Percentiles rank a stretch among this genome's conserved stretches.
Evolutionary conservation across 23 tunicate species (phyloP).

Genomic region (Ascidia mentula): DNA sequence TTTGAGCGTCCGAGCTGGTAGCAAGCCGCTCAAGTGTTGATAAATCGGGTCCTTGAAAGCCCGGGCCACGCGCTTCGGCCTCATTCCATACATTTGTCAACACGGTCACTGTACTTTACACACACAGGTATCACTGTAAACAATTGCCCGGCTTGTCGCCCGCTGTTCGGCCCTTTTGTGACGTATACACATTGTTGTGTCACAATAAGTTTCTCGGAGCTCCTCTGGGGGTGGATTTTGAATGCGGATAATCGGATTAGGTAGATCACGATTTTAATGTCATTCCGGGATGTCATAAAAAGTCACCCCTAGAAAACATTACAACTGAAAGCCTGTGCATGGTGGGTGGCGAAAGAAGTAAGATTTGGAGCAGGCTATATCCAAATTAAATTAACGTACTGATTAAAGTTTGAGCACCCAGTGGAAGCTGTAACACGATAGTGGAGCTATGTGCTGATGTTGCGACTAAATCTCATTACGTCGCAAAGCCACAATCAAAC

Average conservation of each 20-base stretch:
- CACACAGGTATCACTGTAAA: constrained; percentile 12
- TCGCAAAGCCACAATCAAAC: background rate
- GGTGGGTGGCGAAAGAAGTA: too few relatives aligned
- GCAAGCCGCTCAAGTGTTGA: background rate
- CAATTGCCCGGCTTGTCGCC: constrained; percentile 2
- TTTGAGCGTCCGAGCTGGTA: background rate
- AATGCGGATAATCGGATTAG: constrained; percentile 8
- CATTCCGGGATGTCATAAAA: too few relatives aligned
- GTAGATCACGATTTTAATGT: too few relatives aligned
- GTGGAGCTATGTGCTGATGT: background rate
- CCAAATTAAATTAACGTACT: too few relatives aligned
- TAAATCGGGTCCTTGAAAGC: constrained; percentile 11
- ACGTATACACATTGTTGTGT: background rate
- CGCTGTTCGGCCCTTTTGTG: background rate
- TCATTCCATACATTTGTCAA: constrained; percentile 8
- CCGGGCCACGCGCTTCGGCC: background rate
- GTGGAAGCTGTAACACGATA: background rate
- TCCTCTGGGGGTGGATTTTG: background rate
- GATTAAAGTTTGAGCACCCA: too few relatives aligned
- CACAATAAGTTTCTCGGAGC: constrained; percentile 1
- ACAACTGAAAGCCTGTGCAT: too few relatives aligned
- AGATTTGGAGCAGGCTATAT: too few relatives aligned
- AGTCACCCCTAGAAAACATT: too few relatives aligned
- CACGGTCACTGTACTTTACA: background rate
- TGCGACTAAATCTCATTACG: background rate